phyloP scores from a whole-genome alignment of 2,797 vertebrate species.

The Rhinichthys osculus region DNA sequence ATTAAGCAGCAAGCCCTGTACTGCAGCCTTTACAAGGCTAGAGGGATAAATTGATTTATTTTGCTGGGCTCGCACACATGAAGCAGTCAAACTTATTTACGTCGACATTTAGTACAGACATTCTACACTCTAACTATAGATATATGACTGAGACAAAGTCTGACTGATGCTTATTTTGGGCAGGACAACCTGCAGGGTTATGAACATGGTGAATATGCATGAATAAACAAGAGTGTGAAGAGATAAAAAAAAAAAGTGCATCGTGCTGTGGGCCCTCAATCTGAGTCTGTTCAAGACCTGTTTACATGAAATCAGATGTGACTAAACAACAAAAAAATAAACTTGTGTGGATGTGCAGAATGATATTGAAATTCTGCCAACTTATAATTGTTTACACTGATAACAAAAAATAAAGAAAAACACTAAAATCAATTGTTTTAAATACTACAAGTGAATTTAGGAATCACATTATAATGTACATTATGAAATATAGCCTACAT shows the following conservation, averaged over 20 bases:
- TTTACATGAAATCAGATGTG: not conserved
- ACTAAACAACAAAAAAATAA: not conserved
- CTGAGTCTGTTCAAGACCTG: not conserved
- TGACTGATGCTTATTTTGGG: constrained; percentile 14
- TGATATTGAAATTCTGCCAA: not conserved
- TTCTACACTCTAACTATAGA: constrained; percentile 9
- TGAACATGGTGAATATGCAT: not conserved
- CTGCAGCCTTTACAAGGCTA: constrained; percentile 3
- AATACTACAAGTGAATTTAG: not conserved
- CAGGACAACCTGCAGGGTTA: not conserved
- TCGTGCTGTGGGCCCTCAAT: not conserved
- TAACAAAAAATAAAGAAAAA: not conserved
- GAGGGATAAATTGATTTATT: constrained; percentile 16
- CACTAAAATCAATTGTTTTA: not conserved
- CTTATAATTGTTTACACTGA: not conserved
- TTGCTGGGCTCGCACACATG: not conserved
- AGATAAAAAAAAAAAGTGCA: not conserved
- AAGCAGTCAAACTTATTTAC: constrained; percentile 29
- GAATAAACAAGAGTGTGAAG: constrained; percentile 10
- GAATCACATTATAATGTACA: not conserved
- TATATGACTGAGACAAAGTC: constrained; percentile 14
- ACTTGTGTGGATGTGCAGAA: not conserved
- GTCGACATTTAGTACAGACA: constrained; percentile 8
- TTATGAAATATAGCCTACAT: not conserved
- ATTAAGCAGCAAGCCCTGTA: constrained; percentile 17